A percentile compares a stretch with the other conserved stretches of the same genome.
Evolutionary conservation across 2,797 vertebrate genomes (phyloP).

Genomic region (Nyctibius grandis): DNA sequence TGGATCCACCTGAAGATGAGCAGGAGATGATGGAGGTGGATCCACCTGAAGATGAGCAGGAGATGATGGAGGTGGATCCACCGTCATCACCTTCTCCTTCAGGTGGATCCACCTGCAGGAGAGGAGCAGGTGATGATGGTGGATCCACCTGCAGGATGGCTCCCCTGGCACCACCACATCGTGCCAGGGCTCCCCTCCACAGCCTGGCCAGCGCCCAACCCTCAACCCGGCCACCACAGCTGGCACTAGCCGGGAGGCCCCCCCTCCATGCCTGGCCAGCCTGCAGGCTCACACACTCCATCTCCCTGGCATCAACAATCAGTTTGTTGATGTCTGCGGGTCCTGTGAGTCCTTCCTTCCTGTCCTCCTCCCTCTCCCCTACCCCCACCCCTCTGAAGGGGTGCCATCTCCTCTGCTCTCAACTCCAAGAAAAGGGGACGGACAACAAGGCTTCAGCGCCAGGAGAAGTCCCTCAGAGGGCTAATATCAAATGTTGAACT

Average conservation of each 20-base stretch:
- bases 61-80: no score
- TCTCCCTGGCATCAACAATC: neutral
- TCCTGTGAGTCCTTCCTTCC: neutral
- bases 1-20: no score
- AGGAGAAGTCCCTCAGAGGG: neutral
- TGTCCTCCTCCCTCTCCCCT: neutral
- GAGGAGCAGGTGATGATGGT: neutral
- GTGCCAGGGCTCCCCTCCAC: no score
- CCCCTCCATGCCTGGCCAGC: neutral
- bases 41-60: no score
- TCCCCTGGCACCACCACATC: no score
- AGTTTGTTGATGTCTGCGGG: rapidly evolving
- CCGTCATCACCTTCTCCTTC: no score
- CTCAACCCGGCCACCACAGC: rapidly evolving
- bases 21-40: no score
- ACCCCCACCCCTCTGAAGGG: neutral
- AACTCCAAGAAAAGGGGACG: neutral
- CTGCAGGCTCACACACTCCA: neutral
- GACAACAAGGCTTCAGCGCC: rapidly evolving
- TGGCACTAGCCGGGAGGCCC: neutral
- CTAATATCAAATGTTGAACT: no score
- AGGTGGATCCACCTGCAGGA: neutral
- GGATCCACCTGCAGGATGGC: no score
- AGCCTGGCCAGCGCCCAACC: neutral
- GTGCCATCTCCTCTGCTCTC: neutral